A percentile compares a stretch with the other conserved stretches of the same genome.
phyloP scores from a whole-genome alignment of 53 echinoderm and acorn worm genomes.

The Actinopyga echinites region DNA sequence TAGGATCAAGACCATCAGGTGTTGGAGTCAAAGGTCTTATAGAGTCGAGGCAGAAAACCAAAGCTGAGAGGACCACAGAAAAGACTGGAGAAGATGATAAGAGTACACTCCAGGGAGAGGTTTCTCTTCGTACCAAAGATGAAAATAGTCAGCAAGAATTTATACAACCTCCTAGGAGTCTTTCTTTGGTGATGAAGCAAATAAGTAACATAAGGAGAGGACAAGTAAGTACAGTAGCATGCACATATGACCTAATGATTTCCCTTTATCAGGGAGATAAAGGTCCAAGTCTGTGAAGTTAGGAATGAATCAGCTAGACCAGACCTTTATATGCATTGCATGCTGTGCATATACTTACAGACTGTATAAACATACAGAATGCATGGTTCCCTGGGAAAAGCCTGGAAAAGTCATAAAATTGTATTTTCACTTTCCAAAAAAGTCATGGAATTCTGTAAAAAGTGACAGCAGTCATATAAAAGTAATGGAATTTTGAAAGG shows the following conservation, averaged over 20 bases:
- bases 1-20: constrained; percentile 21
- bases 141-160: constrained; percentile 4
- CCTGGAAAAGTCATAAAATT: no score
- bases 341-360: no score
- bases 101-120: not conserved
- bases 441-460: no score
- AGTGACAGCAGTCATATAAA: no score
- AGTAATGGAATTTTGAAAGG: no score
- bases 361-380: no score
- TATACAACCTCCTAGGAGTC: constrained; percentile 48
- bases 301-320: no score
- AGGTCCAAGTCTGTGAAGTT: not conserved
- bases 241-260: no score
- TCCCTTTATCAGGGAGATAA: not conserved
- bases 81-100: not conserved
- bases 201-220: constrained; percentile 80
- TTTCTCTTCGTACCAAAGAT: not conserved
- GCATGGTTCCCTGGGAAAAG: no score
- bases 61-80: not conserved
- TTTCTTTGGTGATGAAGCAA: constrained; percentile 81
- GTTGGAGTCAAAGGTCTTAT: constrained; percentile 30
- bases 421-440: no score
- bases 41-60: not conserved
- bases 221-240: constrained; percentile 57
- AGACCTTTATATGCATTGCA: no score